Evolutionary conservation across 2,888 invertebrate genomes (phyloP).

Genomic region (Drosophila sordidula): DNA sequence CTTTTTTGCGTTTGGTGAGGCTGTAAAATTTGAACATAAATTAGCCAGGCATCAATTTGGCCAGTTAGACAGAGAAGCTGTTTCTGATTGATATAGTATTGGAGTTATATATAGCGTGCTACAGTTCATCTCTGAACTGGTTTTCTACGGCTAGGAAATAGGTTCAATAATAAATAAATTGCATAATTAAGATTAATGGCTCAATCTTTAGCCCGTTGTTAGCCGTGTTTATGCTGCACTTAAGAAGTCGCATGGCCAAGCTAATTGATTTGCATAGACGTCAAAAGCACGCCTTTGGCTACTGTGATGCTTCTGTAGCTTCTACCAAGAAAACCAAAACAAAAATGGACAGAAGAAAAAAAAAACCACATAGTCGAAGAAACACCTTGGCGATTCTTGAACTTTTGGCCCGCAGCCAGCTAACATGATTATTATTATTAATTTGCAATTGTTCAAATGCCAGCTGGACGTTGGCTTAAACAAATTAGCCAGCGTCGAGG

Average conservation of each 20-base stretch:
- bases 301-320: conserved; percentile 27
- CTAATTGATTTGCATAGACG: conserved; percentile 55
- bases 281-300: conserved; percentile 38
- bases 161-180: conserved; percentile 23
- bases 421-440: conserved; percentile 56
- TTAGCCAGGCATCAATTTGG: conserved; percentile 53
- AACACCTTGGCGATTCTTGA: conserved; percentile 50
- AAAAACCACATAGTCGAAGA: not conserved
- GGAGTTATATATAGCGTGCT: conserved; percentile 19
- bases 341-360: not conserved
- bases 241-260: conserved; percentile 29
- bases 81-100: conserved; percentile 38
- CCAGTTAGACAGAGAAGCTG: conserved; percentile 10
- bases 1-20: conserved; percentile 25
- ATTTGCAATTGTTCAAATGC: conserved; percentile 65
- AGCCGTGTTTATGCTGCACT: conserved; percentile 36
- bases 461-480: conserved; percentile 32
- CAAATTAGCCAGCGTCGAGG: conserved; percentile 51
- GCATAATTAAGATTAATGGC: conserved; percentile 54
- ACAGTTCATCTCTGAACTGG: conserved; percentile 56
- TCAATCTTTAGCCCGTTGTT: conserved; percentile 20
- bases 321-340: not conserved
- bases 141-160: conserved; percentile 55
- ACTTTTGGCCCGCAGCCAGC: conserved; percentile 41
- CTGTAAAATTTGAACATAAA: conserved; percentile 59